Conservation (phyloP, 2,797 vertebrate species). For the Coracias cyanogaster region DNA sequence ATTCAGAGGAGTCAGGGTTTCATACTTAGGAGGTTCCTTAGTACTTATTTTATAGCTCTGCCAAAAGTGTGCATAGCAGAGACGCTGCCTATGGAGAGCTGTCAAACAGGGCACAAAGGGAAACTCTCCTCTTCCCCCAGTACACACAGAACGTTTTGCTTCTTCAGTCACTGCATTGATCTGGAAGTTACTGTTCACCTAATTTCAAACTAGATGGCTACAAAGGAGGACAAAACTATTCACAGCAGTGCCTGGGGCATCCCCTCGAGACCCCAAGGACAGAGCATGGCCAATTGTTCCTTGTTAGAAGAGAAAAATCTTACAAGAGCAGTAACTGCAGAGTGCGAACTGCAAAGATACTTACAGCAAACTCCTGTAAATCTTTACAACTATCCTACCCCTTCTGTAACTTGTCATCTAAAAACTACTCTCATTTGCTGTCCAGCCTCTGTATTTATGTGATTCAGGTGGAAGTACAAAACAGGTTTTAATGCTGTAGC, state of each 20-base stretch:
- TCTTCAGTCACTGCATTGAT: neutral
- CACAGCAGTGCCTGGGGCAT: neutral
- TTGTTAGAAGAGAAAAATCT: neutral
- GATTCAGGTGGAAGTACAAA: neutral
- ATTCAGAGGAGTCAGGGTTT: neutral
- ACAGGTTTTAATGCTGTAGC: neutral
- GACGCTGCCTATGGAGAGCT: neutral
- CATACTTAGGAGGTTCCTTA: neutral
- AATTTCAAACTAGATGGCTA: neutral
- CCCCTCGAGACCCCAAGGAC: neutral
- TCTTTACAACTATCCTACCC: neutral
- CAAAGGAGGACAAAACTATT: neutral
- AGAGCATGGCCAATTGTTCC: neutral
- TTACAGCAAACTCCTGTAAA: neutral
- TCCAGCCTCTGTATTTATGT: neutral
- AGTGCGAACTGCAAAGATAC: neutral
- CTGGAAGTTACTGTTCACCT: neutral
- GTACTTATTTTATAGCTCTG: neutral
- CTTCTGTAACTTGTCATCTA: neutral
- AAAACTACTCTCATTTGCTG: neutral
- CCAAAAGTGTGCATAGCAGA: neutral
- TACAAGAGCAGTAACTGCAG: neutral
- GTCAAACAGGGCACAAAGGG: fast-evolving
- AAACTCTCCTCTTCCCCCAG: neutral
- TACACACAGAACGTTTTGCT: neutral